These are phyloP conservation scores for Philaethria dido DNA, from an alignment of 2,888 invertebrate species.

Conservation along the genomic window DNA sequence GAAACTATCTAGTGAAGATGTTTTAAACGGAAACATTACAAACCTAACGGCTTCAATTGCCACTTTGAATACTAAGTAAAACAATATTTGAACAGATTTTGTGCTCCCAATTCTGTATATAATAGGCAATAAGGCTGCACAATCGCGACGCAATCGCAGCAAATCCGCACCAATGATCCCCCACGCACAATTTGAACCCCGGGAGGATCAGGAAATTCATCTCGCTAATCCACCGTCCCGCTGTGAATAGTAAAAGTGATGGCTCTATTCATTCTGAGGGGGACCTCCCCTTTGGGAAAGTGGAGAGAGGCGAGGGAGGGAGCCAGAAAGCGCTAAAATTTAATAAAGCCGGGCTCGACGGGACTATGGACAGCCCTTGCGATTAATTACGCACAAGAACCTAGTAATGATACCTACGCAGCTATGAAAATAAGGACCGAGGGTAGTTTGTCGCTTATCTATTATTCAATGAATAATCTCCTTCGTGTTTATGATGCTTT, in stretches of 20 bases:
- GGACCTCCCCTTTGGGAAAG: conserved; percentile 38
- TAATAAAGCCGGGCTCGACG: conserved; percentile 73
- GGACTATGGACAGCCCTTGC: conserved; percentile 69
- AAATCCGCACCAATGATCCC: conserved; percentile 64
- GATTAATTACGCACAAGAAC: conserved; percentile 81
- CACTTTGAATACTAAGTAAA: conserved; percentile 26
- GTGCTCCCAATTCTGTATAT: conserved; percentile 24
- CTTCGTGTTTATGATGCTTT: conserved; percentile 45
- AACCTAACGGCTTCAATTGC: not conserved
- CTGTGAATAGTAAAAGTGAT: conserved; percentile 83
- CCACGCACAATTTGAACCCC: conserved; percentile 69
- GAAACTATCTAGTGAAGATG: not conserved
- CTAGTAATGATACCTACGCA: conserved; percentile 68
- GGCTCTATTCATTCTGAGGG: conserved; percentile 73
- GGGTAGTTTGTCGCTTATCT: conserved; percentile 58
- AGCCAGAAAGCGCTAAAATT: conserved; percentile 79
- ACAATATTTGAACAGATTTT: conserved; percentile 23
- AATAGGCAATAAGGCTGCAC: conserved; percentile 49
- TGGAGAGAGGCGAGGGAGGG: conserved; percentile 47
- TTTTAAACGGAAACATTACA: not conserved
- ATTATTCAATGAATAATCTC: conserved; percentile 58
- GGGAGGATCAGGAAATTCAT: conserved; percentile 76
- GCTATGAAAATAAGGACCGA: conserved; percentile 50
- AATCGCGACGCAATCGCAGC: conserved; percentile 61
- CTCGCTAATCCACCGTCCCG: conserved; percentile 75